Conservation (phyloP, 2,797 vertebrate species). For the Melanotaenia maccullochi region DNA sequence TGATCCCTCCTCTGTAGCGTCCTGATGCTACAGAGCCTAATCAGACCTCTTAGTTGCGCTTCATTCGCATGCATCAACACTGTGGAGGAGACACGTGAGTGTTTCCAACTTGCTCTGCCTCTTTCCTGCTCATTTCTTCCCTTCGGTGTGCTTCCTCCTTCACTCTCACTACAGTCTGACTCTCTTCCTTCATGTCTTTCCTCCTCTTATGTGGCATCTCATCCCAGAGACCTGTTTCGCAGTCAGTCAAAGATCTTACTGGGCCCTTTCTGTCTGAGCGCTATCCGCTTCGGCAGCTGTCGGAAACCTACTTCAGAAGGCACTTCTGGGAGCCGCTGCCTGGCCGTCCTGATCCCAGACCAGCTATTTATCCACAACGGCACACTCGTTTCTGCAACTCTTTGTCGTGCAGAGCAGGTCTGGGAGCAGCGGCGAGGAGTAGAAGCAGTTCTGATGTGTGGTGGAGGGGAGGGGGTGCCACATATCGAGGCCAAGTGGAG, state of each 20-base stretch:
- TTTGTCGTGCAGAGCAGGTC: conserved; percentile 27
- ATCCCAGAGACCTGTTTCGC: conserved; percentile 63
- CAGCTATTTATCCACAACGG: conserved; percentile 66
- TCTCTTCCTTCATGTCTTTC: conserved; percentile 28
- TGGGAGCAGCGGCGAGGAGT: conserved; percentile 21
- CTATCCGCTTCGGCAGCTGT: conserved; percentile 69
- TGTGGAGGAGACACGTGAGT: conserved; percentile 25
- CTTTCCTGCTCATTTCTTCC: conserved; percentile 18
- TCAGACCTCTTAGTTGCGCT: conserved; percentile 64
- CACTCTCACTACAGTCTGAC: conserved; percentile 23
- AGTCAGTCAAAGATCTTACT: conserved; percentile 46
- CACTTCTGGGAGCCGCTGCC: conserved; percentile 45
- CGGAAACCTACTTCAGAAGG: conserved; percentile 58
- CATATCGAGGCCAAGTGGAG: conserved; percentile 55
- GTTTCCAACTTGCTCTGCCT: conserved; percentile 40
- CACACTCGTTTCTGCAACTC: conserved; percentile 43
- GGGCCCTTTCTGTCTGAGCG: conserved; percentile 38
- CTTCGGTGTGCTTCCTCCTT: conserved; percentile 14
- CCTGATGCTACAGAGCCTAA: conserved; percentile 43
- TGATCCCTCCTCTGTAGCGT: conserved; percentile 37
- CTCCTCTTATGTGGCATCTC: conserved; percentile 53
- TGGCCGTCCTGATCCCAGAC: conserved; percentile 58
- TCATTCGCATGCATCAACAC: conserved; percentile 65
- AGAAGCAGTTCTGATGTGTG: conserved; percentile 16
- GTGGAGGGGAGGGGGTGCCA: not conserved